Evolutionary conservation across 2,888 invertebrate genomes (phyloP), one percentile per base, ranked within the genome.

Genomic region (Neria commutata): DNA sequence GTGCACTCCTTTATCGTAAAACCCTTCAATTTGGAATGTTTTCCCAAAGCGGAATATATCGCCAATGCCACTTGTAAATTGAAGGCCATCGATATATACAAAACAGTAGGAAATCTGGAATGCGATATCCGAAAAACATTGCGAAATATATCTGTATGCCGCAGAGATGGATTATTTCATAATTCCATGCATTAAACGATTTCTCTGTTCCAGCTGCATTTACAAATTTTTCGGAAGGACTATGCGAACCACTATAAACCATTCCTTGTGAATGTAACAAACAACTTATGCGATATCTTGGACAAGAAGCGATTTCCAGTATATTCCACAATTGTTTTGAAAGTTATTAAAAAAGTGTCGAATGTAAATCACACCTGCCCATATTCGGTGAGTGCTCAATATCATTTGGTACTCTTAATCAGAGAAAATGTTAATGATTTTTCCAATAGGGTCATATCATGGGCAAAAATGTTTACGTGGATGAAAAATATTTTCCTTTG

Each of bases 341-440:
- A 45, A 3, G 21, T 56, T 14, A 8, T 59, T 3, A 46, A 42
- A 6, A n/a, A 34, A 6, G 58, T 45, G n/a, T 54, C 58, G n/a
- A 63, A 63, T 54, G 48, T 63, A 1, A 61, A 58, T 54, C 58
- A 63, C 16, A 51, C 21, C n/a, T 61, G 63, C 34, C 63, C 63
- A 5, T 50, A 34, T 17, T 34, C 16, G 25, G 60, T 60, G 42
- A 54, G 54, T 50, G 4, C n/a, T n/a, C n/a, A n/a, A n/a, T n/a
- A n/a, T n/a, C n/a, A n/a, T n/a, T n/a, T n/a, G n/a, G n/a, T n/a
- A n/a, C n/a, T n/a, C 5, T 16, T 10, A 23, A 24, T 2, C 14
- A 23, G 24, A 34, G 21, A 19, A 5, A 24, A 46, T 23, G 24
- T 16, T 8, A 8, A 10, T 16, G 23, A 24, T 25, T 24, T 11